Base-by-base conservation (phyloP, 2,888 invertebrate genomes). In the Monochamus alternatus region DNA sequence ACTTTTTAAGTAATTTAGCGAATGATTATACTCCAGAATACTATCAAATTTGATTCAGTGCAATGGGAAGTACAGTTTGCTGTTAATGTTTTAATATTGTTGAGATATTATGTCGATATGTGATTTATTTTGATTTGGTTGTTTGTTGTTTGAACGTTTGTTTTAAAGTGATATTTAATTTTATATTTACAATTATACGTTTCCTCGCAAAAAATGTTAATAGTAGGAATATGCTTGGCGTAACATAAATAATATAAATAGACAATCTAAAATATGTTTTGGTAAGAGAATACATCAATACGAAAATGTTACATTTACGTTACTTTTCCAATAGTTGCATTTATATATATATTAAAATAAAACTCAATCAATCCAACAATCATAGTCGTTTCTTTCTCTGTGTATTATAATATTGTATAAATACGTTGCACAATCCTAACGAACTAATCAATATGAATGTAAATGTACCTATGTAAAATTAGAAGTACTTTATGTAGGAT, bases 21-120 rank as follows among this genome's bases (percentile, higher is more conserved):
- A 97, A 96, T 88, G 97, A 97, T 88, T 97, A 97, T 88, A 96
- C 95, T 30, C 97, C 97, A 8, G 97, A 97, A 89, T 97, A 97
- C 89, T 97, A 97, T 87, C 93, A 93, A 88, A 91, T 93, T 87
- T 93, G 93, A 89, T 86, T 86, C 78, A 85, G 86, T 87, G 86
- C 86, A 87, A 87, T 87, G 80, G 84, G 84, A 81, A 81, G 80
- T 78, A 73, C 59, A 62, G 70, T 77, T 77, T 74, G 73, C 75
- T 80, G 79, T 84, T 80, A 78, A 78, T 81, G 79, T 76, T 77
- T 79, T 76, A 71, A 71, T 67, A 73, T 75, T 76, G 75, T 80
- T 78, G 76, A 71, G 38, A 71, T 64, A 64, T 66, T 66, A 66
- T 52, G 52, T 52, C 66, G 51, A 55, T 79, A 77, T 78, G 71